phyloP scores from a whole-genome alignment of 2,888 invertebrate species.

The Chymomyza procnemis region DNA sequence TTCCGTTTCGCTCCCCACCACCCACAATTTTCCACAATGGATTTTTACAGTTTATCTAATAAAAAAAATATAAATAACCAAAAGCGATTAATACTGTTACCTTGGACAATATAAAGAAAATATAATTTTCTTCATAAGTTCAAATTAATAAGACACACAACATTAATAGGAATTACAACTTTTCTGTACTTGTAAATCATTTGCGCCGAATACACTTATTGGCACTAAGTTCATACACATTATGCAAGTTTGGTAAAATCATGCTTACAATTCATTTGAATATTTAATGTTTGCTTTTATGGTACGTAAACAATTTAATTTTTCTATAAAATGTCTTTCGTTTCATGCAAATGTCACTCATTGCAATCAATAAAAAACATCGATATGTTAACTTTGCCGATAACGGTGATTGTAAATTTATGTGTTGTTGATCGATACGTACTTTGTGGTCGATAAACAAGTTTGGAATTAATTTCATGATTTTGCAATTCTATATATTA shows the following conservation, averaged over 20 bases:
- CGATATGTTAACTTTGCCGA: not conserved
- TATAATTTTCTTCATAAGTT: not conserved
- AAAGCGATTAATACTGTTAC: not conserved
- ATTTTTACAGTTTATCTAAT: constrained; percentile 68
- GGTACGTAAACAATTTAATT: not conserved
- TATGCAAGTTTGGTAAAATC: not conserved
- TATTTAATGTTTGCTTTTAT: constrained; percentile 27
- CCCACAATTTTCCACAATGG: constrained; percentile 71
- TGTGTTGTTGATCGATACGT: not conserved
- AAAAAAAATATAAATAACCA: constrained; percentile 46
- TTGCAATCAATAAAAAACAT: not conserved
- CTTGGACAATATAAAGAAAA: not conserved
- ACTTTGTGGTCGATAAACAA: not conserved
- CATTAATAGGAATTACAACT: not conserved
- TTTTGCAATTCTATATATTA: too few relatives aligned
- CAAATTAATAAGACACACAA: not conserved
- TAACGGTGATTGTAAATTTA: not conserved
- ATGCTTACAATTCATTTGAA: constrained; percentile 50
- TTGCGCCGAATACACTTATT: not conserved
- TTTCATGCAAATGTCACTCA: constrained; percentile 37
- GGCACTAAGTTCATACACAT: constrained; percentile 8
- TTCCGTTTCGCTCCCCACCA: constrained; percentile 64
- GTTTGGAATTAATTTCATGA: too few relatives aligned
- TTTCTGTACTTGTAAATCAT: not conserved
- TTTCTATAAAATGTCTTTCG: constrained; percentile 17